Conservation (phyloP, 2,113 vertebrate genomes). For the Psilopogon haemacephalus region DNA sequence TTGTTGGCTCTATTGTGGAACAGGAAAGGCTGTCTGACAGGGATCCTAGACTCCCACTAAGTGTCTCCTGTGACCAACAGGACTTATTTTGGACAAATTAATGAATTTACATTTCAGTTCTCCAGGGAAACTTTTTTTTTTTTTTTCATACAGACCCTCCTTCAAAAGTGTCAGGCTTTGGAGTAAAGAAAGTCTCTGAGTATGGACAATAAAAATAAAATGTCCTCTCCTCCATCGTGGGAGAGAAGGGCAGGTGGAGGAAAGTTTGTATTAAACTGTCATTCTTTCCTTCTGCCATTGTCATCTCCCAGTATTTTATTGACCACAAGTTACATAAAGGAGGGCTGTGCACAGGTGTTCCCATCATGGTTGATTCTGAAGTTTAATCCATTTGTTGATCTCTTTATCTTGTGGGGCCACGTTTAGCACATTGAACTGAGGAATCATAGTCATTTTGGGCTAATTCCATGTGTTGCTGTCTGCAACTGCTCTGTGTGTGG, state of each 20-base stretch:
- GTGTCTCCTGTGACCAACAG: neutral
- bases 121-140: neutral
- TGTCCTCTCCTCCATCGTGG: neutral
- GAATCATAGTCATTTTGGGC: neutral
- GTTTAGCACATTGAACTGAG: neutral
- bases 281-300: neutral
- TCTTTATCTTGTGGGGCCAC: neutral
- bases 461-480: neutral
- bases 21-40: neutral
- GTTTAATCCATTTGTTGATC: neutral
- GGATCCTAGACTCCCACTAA: neutral
- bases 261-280: neutral
- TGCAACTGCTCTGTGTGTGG: neutral
- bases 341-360: neutral
- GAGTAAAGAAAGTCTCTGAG: neutral
- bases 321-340: neutral
- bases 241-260: neutral
- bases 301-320: neutral
- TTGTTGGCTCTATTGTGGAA: fast-evolving
- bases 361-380: neutral
- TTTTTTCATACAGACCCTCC: neutral
- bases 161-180: neutral
- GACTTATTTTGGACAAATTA: neutral
- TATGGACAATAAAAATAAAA: neutral
- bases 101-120: neutral